Evolutionary conservation across 2,888 invertebrate genomes (phyloP).

Genomic region (Tillus elongatus): DNA sequence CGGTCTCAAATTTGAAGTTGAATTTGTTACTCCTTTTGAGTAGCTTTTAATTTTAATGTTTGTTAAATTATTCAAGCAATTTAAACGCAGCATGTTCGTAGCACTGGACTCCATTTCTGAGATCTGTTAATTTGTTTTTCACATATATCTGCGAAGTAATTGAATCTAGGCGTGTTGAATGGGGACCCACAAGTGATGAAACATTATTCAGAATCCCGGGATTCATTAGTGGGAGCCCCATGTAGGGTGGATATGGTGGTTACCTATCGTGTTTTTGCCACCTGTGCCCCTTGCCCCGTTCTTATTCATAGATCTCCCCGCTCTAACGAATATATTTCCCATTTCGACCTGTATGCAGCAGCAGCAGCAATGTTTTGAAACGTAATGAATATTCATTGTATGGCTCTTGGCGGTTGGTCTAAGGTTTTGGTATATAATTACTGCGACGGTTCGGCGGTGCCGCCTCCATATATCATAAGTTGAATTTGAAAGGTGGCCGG

Average conservation of each 20-base stretch:
- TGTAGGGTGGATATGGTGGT: too few relatives aligned
- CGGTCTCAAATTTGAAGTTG: too few relatives aligned
- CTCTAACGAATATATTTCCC: conserved; percentile 7
- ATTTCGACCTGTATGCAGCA: conserved; percentile 21
- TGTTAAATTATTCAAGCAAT: too few relatives aligned
- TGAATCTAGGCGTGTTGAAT: too few relatives aligned
- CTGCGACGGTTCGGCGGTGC: conserved; percentile 28
- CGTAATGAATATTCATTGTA: conserved; percentile 40
- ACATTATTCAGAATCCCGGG: conserved; percentile 2
- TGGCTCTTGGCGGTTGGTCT: conserved; percentile 33
- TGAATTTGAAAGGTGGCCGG: conserved; percentile 36
- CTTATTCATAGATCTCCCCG: neutral
- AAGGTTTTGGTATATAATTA: conserved; percentile 38
- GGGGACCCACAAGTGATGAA: too few relatives aligned
- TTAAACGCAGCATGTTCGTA: too few relatives aligned
- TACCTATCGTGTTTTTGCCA: conserved; percentile 3
- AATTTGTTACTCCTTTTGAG: too few relatives aligned
- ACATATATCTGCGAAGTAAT: too few relatives aligned
- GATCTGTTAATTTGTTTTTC: too few relatives aligned
- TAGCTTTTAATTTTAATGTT: too few relatives aligned
- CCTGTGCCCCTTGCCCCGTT: conserved; percentile 1
- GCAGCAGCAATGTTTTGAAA: conserved; percentile 28
- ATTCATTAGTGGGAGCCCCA: conserved; percentile 1
- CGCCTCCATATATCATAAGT: conserved; percentile 36
- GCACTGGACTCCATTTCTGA: too few relatives aligned